Evolutionary conservation across 1,140 invertebrate genomes (phyloP).

Genomic region (Drosophila ercepeae): DNA sequence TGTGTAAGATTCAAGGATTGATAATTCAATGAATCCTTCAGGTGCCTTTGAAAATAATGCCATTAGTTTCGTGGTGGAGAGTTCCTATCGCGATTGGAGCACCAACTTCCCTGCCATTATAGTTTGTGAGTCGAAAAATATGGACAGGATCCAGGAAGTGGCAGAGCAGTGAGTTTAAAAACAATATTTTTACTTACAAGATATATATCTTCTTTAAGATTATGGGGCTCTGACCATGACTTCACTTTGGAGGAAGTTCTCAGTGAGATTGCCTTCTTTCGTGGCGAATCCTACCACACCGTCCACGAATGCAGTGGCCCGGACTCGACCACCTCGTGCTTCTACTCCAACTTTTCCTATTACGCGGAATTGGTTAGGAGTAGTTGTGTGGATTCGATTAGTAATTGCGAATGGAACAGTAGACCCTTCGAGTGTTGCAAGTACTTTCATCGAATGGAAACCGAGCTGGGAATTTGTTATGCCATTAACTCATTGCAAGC

Average conservation of each 20-base stretch:
- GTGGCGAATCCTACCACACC: constrained; percentile 87
- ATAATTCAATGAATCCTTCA: constrained; percentile 12
- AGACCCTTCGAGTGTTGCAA: constrained; percentile 87
- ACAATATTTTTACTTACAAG: background rate
- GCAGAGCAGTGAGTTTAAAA: constrained; percentile 85
- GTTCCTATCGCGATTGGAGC: constrained; percentile 88
- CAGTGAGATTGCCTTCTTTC: constrained; percentile 88
- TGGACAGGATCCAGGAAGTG: constrained; percentile 85
- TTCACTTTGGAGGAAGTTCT: constrained; percentile 88
- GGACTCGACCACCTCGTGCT: constrained; percentile 84
- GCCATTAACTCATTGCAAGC: constrained; percentile 87
- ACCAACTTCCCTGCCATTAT: constrained; percentile 88
- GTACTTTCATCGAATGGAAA: constrained; percentile 87
- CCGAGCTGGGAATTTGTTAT: constrained; percentile 88
- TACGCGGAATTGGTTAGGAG: constrained; percentile 86
- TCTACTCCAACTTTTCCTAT: constrained; percentile 85
- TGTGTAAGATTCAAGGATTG: background rate
- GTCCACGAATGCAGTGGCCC: constrained; percentile 86
- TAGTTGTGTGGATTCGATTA: constrained; percentile 85
- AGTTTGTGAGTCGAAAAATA: constrained; percentile 87
- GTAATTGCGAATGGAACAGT: constrained; percentile 87
- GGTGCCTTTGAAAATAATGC: constrained; percentile 84
- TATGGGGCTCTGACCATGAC: constrained; percentile 87
- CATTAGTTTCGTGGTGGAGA: constrained; percentile 89
- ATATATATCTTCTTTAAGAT: constrained; percentile 69